Conservation (phyloP, 2,888 invertebrate genomes). For the Nineta flava region DNA sequence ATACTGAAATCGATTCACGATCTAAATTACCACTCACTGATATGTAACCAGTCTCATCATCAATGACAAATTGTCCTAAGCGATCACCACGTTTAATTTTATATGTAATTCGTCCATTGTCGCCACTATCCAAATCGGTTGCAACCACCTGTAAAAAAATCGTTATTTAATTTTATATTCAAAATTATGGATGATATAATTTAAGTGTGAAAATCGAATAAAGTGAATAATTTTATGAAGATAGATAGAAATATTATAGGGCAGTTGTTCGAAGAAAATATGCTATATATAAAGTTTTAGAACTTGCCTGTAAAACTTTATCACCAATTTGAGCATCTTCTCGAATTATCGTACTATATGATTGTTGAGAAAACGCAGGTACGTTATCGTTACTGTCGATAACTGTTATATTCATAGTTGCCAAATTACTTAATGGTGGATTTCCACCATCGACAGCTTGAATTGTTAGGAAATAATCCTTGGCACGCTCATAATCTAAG, state of each 20-base stretch:
- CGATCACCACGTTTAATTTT: conserved; percentile 62
- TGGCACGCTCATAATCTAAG: conserved; percentile 76
- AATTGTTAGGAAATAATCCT: conserved; percentile 73
- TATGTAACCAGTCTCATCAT: conserved; percentile 60
- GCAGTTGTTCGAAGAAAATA: too few species aligned
- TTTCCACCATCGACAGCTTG: conserved; percentile 81
- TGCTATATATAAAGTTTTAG: too few species aligned
- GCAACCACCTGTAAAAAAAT: conserved; percentile 42
- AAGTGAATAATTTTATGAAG: not conserved
- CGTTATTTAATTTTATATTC: not conserved
- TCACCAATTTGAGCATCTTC: conserved; percentile 65
- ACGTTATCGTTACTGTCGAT: conserved; percentile 78
- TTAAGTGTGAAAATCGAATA: not conserved
- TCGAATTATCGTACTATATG: conserved; percentile 57
- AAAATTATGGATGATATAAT: not conserved
- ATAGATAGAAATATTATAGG: not conserved
- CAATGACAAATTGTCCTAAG: conserved; percentile 60
- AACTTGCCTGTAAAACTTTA: conserved; percentile 50
- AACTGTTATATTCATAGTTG: conserved; percentile 72
- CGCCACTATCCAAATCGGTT: conserved; percentile 67
- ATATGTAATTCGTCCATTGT: conserved; percentile 67
- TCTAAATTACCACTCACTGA: conserved; percentile 60
- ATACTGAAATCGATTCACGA: conserved; percentile 62
- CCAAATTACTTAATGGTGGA: conserved; percentile 78
- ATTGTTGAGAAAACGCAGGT: conserved; percentile 60